These are phyloP conservation scores for Papilio demoleus DNA, from an alignment of 2,888 invertebrate genomes.

Conservation along the genomic window DNA sequence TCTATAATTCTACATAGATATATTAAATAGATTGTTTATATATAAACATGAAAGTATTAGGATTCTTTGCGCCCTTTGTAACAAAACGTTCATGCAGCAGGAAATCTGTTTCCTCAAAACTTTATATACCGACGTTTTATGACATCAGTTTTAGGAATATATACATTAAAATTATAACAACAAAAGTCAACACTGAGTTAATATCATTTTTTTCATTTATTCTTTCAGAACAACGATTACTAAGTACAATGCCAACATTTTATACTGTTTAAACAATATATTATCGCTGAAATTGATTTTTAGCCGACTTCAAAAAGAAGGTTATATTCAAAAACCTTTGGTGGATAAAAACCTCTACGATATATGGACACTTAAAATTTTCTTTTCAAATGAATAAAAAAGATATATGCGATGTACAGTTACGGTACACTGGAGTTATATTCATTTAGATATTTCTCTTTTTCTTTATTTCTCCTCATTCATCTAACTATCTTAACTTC, in stretches of 20 bases:
- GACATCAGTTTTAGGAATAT: background rate
- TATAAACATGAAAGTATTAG: background rate
- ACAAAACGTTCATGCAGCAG: background rate
- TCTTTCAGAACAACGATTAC: too few species aligned
- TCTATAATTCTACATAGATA: background rate
- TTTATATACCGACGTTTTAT: background rate
- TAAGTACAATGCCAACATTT: too few species aligned
- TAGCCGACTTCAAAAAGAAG: too few species aligned
- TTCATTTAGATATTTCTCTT: too few species aligned
- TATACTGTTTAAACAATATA: too few species aligned
- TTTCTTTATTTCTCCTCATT: too few species aligned
- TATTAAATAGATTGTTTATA: background rate
- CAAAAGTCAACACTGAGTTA: background rate
- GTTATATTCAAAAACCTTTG: slow-evolving; percentile 4
- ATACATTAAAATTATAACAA: background rate
- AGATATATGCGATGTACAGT: too few species aligned
- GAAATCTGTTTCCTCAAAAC: slow-evolving; percentile 15
- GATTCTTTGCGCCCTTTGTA: background rate
- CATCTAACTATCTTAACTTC: too few species aligned
- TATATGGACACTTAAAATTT: background rate
- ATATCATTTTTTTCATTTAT: background rate
- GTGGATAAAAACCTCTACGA: background rate
- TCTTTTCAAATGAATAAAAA: background rate
- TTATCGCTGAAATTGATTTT: background rate
- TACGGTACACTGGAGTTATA: too few species aligned